phyloP scores from a whole-genome alignment of 2,888 invertebrate species.

The Andricus curvator region DNA sequence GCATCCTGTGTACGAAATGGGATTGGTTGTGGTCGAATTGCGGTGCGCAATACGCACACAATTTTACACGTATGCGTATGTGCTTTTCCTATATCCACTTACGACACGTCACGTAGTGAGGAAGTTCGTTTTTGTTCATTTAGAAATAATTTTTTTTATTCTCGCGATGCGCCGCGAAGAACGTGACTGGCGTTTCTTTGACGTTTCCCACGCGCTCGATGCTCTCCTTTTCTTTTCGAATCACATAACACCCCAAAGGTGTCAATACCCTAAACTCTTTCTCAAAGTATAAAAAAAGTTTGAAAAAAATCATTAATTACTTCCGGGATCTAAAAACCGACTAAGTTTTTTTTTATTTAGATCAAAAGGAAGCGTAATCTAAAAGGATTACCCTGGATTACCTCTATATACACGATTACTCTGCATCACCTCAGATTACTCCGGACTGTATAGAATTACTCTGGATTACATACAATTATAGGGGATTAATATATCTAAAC shows the following conservation, averaged over 20 bases:
- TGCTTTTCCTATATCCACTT: slow-evolving; percentile 28
- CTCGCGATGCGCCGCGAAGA: slow-evolving; percentile 13
- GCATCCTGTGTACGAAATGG: background rate
- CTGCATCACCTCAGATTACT: no score
- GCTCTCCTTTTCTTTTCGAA: slow-evolving; percentile 8
- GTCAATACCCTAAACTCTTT: slow-evolving; percentile 3
- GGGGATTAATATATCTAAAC: no score
- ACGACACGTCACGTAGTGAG: slow-evolving; percentile 36
- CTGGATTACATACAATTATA: no score
- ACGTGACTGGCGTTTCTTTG: slow-evolving; percentile 19
- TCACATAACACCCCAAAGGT: slow-evolving; percentile 6
- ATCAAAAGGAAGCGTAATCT: background rate
- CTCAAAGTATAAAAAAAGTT: background rate
- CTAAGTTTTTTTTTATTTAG: background rate
- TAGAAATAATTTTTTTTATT: slow-evolving; percentile 41
- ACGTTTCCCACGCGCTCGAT: slow-evolving; percentile 30
- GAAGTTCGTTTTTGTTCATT: slow-evolving; percentile 16
- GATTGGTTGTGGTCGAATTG: slow-evolving; percentile 39
- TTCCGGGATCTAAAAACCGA: background rate
- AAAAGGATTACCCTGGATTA: background rate
- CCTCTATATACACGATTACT: no score
- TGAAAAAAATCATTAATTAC: background rate
- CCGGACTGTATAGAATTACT: no score
- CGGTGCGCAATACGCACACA: slow-evolving; percentile 35
- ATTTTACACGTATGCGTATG: slow-evolving; percentile 29